A percentile compares a stretch with the other conserved stretches of the same genome.
Evolutionary conservation across 2,113 vertebrate genomes (phyloP).

Genomic region (Hemiscyllium ocellatum): DNA sequence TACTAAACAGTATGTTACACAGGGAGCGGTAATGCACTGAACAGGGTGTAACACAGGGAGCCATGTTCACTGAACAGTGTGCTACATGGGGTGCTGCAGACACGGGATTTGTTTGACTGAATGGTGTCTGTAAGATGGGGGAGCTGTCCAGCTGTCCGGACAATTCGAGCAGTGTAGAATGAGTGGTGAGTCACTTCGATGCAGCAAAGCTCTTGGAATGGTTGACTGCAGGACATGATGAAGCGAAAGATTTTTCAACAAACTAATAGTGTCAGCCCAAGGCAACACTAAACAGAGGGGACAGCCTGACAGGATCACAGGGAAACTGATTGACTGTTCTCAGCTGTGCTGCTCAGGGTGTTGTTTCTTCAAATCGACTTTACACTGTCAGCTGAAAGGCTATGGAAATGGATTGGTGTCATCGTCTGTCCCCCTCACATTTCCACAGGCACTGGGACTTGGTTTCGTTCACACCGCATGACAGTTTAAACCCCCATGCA

Average conservation of each 20-base stretch:
- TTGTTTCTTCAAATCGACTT: conserved; percentile 45
- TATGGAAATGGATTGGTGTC: not conserved
- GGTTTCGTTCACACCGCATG: conserved; percentile 23
- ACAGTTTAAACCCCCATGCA: not conserved
- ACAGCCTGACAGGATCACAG: conserved; percentile 14
- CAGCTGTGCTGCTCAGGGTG: conserved; percentile 18
- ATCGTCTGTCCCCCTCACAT: not conserved
- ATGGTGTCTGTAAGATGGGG: not conserved
- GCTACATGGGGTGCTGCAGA: not conserved
- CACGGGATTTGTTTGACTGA: not conserved
- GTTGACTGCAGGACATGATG: not conserved
- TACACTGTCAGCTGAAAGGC: not conserved
- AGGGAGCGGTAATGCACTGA: not conserved
- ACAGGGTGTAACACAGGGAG: not conserved
- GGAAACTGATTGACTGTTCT: conserved; percentile 38
- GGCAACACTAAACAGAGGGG: not conserved
- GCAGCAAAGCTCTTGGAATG: not conserved
- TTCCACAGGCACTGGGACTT: conserved; percentile 32
- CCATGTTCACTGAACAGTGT: not conserved
- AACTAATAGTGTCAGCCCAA: not conserved
- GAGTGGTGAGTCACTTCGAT: not conserved
- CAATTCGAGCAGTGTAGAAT: not conserved
- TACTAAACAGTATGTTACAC: not conserved
- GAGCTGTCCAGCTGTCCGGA: not conserved
- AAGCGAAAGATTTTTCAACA: not conserved